Base-by-base conservation (phyloP, 1,140 invertebrate species). In the Anagrus nilaparvatae region DNA sequence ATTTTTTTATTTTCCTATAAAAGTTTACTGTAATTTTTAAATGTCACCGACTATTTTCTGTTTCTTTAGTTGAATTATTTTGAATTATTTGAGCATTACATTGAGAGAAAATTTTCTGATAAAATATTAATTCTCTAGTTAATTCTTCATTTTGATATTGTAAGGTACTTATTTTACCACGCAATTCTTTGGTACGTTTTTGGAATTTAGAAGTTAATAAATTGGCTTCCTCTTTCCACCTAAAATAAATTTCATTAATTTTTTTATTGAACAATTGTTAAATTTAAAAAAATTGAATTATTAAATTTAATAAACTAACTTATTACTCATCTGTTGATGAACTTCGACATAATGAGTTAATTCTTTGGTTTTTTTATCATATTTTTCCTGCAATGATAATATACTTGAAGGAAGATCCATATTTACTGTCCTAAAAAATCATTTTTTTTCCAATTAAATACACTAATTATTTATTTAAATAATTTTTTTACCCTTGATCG, bases 181-280 rank as follows among this genome's bases (percentile, higher is more conserved):
- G 50, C 10, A 61, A 52, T 42, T 72, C 61, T 42, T 73, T 68
- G 8, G 75, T 59, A 48, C 73, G 71, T 32, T 58, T 66, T 55
- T 78, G 75, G 43, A 81, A 70, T 55, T 75, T 78, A 2, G 59
- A 56, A 5, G 74, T 74, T 45, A 80, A 69, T 28, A 74, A 71
- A 34, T 79, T 63, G 51, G 79, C 75, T 14, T 78, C 77, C 41
- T 75, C 71, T 55, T 74, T 75, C 73, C 74, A 78, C 42, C 75
- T 77, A 52, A 48, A 51, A 53, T 43, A 42, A 35, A 35, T 19
- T 49, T 32, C 8, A 43, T 19, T 24, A 33, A 39, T 46, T 46
- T 18, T 6, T 44, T 59, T 10, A 29, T 43, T 8, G 55, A 53
- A 29, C 61, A 34, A 28, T 56, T 39, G 8, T 36, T 39, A 46